Evolutionary conservation across 2,888 invertebrate species (phyloP).

Genomic region (Adela reaumurella): DNA sequence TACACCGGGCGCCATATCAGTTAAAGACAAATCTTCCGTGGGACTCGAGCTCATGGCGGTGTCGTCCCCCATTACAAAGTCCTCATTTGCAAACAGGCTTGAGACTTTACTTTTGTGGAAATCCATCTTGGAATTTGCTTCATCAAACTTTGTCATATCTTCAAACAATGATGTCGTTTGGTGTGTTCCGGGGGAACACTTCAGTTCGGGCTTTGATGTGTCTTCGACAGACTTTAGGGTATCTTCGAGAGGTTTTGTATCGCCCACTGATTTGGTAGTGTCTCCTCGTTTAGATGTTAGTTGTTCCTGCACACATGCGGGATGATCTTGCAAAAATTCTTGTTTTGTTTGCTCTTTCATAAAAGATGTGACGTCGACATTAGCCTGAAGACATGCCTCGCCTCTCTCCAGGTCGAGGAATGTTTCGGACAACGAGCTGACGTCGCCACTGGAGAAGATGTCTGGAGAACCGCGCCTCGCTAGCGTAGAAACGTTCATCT

Average conservation of each 20-base stretch:
- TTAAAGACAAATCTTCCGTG: too few species aligned
- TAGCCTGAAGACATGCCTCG: not conserved
- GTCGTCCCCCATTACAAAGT: too few species aligned
- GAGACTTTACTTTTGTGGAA: too few species aligned
- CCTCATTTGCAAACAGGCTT: too few species aligned
- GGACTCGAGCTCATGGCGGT: too few species aligned
- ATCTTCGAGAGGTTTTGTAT: slow-evolving; percentile 6
- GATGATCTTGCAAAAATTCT: too few species aligned
- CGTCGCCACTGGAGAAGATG: not conserved
- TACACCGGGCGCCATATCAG: too few species aligned
- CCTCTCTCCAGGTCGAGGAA: not conserved
- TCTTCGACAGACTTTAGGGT: not conserved
- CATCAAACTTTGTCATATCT: slow-evolving; percentile 2
- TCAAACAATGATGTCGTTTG: slow-evolving; percentile 1
- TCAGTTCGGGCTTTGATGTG: not conserved
- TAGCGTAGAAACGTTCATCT: too few species aligned
- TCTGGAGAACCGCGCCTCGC: not conserved
- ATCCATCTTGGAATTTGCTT: not conserved
- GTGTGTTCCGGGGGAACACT: not conserved
- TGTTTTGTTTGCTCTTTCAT: too few species aligned
- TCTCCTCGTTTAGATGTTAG: too few species aligned
- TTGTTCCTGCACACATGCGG: too few species aligned
- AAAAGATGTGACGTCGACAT: slow-evolving; percentile 8
- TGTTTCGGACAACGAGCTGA: not conserved
- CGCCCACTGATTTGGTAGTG: too few species aligned